phyloP scores from a whole-genome alignment of 2,113 vertebrate genomes.

The Calidris pygmaea region DNA sequence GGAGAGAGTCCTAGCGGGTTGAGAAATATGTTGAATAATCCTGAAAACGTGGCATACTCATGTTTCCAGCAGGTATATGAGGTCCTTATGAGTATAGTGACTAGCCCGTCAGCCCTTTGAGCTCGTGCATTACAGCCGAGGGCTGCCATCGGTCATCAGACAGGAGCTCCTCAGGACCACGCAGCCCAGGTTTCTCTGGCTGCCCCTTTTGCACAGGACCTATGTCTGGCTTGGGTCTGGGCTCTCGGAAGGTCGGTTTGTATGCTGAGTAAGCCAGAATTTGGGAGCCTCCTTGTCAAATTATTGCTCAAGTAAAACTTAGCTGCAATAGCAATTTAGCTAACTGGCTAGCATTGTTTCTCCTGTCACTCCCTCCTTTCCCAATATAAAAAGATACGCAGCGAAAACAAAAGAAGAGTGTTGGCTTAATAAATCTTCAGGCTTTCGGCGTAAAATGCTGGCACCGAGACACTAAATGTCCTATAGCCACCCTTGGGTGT shows the following conservation, averaged over 20 bases:
- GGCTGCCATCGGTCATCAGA: not conserved
- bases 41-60: fast-evolving
- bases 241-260: not conserved
- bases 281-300: not conserved
- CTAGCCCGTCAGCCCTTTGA: not conserved
- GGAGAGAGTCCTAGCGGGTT: not conserved
- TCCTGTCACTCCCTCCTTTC: not conserved
- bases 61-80: not conserved
- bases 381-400: not conserved
- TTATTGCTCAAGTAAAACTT: not conserved
- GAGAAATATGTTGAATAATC: not conserved
- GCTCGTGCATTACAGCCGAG: not conserved
- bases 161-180: not conserved
- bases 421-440: not conserved
- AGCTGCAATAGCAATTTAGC: not conserved
- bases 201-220: not conserved
- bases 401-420: not conserved
- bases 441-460: not conserved
- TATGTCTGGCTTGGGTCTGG: not conserved
- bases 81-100: fast-evolving
- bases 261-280: not conserved
- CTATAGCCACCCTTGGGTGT: fast-evolving
- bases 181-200: not conserved
- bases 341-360: not conserved
- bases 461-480: fast-evolving